Evolutionary conservation across 2,888 invertebrate genomes (phyloP), one percentile per base, ranked within the genome.

Genomic region (Plusia festucae): DNA sequence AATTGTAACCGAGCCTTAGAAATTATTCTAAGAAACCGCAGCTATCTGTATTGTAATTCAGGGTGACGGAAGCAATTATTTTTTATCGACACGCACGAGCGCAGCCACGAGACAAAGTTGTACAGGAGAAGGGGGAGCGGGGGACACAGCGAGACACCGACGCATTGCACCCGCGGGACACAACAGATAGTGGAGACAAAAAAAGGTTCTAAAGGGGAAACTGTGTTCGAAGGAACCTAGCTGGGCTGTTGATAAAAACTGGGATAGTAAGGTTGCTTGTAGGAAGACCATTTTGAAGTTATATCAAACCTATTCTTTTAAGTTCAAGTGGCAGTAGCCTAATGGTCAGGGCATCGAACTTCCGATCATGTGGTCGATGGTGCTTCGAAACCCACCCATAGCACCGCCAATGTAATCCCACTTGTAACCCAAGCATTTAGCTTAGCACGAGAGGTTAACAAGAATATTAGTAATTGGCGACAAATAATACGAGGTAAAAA

Each of bases 1-100:
- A 66, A 61, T 53, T 40, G n/a, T 5, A 46, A 55, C 57, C 20
- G 52, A 62, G 70, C 58, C 68, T 72, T 34, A 57, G 64, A 73
- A 79, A 79, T 70, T 69, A 82, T 76, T 78, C 77, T 53, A 77
- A 84, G 78, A 83, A 84, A 85, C 69, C 73, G 63, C 68, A 77
- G 81, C 83, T 82, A 84, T 87, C 88, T 85, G 82, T 86, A 88
- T 88, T 88, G 86, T 89, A 90, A 91, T 89, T 87, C 86, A 67
- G 85, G 83, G 84, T 87, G 88, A 89, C 87, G 90, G 90, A 91
- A 92, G 92, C 93, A 94, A 94, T 95, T 94, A 94, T 93, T 92
- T 94, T 94, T 93, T 93, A 93, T 92, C 92, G 93, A 88, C 87
- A 91, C 92, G 94, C 95, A 95, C 94, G 95, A 88, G 79, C 82